These are phyloP conservation scores for Mesocricetus auratus DNA, from an alignment of 2,113 vertebrate species.

Conservation along the genomic window DNA sequence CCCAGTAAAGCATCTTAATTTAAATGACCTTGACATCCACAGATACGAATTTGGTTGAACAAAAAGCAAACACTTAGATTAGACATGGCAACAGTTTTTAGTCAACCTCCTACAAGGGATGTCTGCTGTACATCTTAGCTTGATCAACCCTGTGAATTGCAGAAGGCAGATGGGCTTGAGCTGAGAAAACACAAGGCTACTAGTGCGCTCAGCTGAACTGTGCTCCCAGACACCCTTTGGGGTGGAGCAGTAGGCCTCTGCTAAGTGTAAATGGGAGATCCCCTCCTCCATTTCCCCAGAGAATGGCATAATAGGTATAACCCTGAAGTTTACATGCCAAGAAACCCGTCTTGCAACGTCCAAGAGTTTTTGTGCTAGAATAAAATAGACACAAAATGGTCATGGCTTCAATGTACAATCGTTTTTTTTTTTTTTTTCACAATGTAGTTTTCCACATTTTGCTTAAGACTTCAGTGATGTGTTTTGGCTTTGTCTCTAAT, in stretches of 20 bases:
- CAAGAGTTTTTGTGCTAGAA: constrained; percentile 86
- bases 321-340: constrained; percentile 85
- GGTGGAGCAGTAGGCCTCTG: constrained; percentile 84
- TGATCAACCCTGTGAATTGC: constrained; percentile 73
- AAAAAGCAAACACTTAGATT: constrained; percentile 83
- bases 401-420: constrained; percentile 83
- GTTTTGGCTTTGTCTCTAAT: constrained; percentile 58
- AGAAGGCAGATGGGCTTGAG: constrained; percentile 72
- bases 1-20: constrained; percentile 66
- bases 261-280: constrained; percentile 77
- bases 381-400: constrained; percentile 84
- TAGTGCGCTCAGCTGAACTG: constrained; percentile 83
- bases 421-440: too few species aligned
- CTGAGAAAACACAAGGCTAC: constrained; percentile 80
- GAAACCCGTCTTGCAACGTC: constrained; percentile 82
- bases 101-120: constrained; percentile 77
- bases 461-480: constrained; percentile 86
- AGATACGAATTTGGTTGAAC: constrained; percentile 77
- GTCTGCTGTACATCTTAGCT: constrained; percentile 74
- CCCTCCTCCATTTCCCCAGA: constrained; percentile 81
- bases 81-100: constrained; percentile 77
- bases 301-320: constrained; percentile 86
- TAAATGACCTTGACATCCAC: constrained; percentile 77
- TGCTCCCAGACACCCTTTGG: constrained; percentile 88
- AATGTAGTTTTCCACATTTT: constrained; percentile 84